Base-by-base conservation (phyloP, 2,888 invertebrate genomes). In the Leucania comma region DNA sequence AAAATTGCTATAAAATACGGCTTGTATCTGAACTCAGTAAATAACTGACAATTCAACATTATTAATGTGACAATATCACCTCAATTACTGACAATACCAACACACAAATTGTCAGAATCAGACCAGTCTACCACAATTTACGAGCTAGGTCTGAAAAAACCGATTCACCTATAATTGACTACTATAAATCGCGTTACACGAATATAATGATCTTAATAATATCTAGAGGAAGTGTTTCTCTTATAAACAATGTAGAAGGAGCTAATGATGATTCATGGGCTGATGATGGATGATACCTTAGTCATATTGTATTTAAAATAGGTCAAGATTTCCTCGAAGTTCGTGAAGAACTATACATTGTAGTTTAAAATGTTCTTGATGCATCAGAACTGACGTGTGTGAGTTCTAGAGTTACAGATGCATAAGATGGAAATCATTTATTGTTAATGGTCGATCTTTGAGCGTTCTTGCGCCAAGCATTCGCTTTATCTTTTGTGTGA, bases 291-390 rank as follows among this genome's bases (percentile, higher is more conserved):
- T 58, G 32, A 9, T 22, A 57, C 22, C 42, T 75, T 53, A 79
- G 35, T 75, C 70, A 70, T 51, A 35, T 3, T 66, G 38, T 22
- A 65, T 29, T 62, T 22, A 48, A 70, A 78, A 75, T 75, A 75
- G 67, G 38, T 75, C 64, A 75, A 71, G 80, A 48, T 80, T 79
- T 80, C 75, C 4, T 10, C 14, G 65, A 78, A 78, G 20, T 32
- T 61, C 50, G 10, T 35, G 51, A 63, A 71, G 35, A 58, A 10
- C 24, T 54, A 54, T 59, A 60, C 54, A 54, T 56, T 42, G 35
- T n/a, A 10, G 26, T 73, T 68, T 51, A 48, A 63, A 78, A 32
- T 66, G 70, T 48, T 50, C 65, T 32, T 75, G 79, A 78, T 79
- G 58, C 70, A 75, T 53, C 26, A 60, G 26, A 10, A 8, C 17